Evolutionary conservation across 2,888 invertebrate species (phyloP).

Genomic region (Neelides folsomi): DNA sequence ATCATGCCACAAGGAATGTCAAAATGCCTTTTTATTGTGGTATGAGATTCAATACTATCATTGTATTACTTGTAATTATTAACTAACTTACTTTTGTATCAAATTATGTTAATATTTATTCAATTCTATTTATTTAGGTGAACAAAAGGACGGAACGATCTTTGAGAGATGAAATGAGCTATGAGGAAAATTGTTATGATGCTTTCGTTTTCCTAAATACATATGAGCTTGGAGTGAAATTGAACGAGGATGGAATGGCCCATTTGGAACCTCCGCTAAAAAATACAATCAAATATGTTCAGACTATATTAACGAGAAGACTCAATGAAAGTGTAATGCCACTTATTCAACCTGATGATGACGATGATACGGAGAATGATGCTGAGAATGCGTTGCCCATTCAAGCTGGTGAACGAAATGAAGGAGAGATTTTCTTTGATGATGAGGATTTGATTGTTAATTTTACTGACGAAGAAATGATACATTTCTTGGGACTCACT

Average conservation of each 20-base stretch:
- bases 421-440: too few species aligned
- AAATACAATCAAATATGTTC: too few species aligned
- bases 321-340: too few species aligned
- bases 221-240: not conserved
- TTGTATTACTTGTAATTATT: not conserved
- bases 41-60: not conserved
- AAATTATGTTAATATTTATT: not conserved
- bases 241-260: not conserved
- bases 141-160: not conserved
- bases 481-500: too few species aligned
- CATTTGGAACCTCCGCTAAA: not conserved
- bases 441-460: too few species aligned
- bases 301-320: too few species aligned
- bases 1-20: not conserved
- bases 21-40: not conserved
- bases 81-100: not conserved
- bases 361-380: too few species aligned
- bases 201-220: constrained; percentile 1
- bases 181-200: not conserved
- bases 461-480: too few species aligned
- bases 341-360: too few species aligned
- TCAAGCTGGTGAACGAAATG: too few species aligned
- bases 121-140: not conserved
- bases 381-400: too few species aligned
- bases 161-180: not conserved